phyloP scores from a whole-genome alignment of 2,888 invertebrate species.

The Loripinus fragilis region DNA sequence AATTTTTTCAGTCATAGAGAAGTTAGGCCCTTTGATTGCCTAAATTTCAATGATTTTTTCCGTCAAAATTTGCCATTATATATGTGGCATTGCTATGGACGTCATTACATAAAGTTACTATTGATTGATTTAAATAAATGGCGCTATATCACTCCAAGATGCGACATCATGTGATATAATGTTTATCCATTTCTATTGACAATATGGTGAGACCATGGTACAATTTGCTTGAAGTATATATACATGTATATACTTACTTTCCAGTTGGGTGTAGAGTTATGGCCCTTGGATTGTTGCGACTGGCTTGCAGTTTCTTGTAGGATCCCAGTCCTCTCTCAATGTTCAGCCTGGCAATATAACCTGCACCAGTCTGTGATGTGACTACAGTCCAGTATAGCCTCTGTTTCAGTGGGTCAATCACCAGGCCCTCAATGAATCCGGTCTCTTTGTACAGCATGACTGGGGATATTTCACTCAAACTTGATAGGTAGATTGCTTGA shows the following conservation, averaged over 20 bases:
- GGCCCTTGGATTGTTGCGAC: slow-evolving; percentile 68
- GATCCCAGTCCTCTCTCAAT: slow-evolving; percentile 60
- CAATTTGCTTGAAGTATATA: no score
- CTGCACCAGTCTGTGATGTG: slow-evolving; percentile 52
- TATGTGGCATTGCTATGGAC: no score
- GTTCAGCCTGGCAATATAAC: slow-evolving; percentile 69
- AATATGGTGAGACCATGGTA: no score
- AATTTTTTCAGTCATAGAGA: no score
- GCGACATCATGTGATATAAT: no score
- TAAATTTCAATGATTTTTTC: no score
- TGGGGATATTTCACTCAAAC: slow-evolving; percentile 62
- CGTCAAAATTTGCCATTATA: no score
- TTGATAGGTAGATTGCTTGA: slow-evolving; percentile 65
- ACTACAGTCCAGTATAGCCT: slow-evolving; percentile 72
- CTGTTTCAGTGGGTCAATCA: slow-evolving; percentile 65
- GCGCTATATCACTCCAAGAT: no score
- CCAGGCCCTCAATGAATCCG: slow-evolving; percentile 63
- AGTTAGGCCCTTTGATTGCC: no score
- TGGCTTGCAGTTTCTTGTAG: slow-evolving; percentile 63
- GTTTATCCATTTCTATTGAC: no score
- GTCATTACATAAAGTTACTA: no score
- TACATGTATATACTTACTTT: slow-evolving; percentile 62
- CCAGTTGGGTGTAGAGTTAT: slow-evolving; percentile 66
- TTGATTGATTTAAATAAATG: no score
- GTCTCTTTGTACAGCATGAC: slow-evolving; percentile 64